These are phyloP conservation scores for Sminthurinus signatus DNA, from an alignment of 1,140 invertebrate species.

Conservation along the genomic window DNA sequence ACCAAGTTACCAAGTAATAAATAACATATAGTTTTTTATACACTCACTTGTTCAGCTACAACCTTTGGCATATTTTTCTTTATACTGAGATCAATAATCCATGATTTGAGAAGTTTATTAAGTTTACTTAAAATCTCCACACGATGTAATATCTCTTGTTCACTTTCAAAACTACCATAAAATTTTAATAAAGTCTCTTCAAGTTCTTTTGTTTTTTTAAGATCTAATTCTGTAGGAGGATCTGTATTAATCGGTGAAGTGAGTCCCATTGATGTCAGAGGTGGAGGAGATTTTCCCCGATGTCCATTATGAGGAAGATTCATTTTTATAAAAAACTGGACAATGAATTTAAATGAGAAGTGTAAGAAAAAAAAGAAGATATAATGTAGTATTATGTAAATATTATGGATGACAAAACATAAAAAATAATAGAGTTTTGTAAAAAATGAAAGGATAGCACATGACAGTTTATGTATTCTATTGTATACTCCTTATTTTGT, in stretches of 20 bases:
- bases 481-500: too few relatives aligned
- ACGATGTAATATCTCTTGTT: conserved; percentile 79
- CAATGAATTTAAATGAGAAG: too few relatives aligned
- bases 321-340: too few relatives aligned
- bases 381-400: too few relatives aligned
- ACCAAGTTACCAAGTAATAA: not conserved
- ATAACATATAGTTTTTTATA: not conserved
- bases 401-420: too few relatives aligned
- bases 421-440: too few relatives aligned
- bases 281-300: too few relatives aligned
- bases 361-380: too few relatives aligned
- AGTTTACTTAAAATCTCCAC: conserved; percentile 65
- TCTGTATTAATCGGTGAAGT: conserved; percentile 88
- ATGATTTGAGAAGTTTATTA: conserved; percentile 81
- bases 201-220: conserved; percentile 73
- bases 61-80: conserved; percentile 80
- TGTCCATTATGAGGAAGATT: too few relatives aligned
- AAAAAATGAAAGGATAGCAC: too few relatives aligned
- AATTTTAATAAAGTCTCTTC: conserved; percentile 72
- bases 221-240: conserved; percentile 75
- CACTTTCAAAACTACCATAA: conserved; percentile 87
- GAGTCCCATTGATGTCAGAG: too few relatives aligned
- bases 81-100: conserved; percentile 83
- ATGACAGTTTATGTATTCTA: too few relatives aligned
- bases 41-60: conserved; percentile 62